Conservation (phyloP, 2,797 vertebrate species). For the Xerus rutilus region DNA sequence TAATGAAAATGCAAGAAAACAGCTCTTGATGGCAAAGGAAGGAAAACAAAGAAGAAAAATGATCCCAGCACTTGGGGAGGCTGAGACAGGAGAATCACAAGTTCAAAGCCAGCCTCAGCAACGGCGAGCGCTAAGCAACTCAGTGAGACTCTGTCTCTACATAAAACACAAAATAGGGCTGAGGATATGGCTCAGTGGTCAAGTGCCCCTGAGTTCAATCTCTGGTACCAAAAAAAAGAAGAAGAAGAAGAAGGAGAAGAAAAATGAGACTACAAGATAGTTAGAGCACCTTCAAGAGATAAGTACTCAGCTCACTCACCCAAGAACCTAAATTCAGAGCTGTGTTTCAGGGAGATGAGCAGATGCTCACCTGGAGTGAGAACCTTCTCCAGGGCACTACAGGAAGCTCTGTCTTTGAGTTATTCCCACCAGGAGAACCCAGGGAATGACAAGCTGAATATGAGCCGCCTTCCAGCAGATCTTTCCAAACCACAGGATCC, state of each 20-base stretch:
- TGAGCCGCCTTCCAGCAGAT: background rate
- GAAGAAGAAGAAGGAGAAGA: background rate
- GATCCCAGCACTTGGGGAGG: background rate
- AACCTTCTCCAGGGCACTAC: background rate
- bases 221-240: no score
- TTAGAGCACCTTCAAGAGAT: background rate
- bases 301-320: background rate
- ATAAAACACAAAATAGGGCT: no score
- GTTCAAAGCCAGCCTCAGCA: no score
- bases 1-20: conserved; percentile 65
- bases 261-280: conserved; percentile 11
- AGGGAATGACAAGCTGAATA: background rate
- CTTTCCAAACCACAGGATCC: conserved; percentile 14
- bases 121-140: no score
- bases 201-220: no score
- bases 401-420: background rate
- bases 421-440: background rate
- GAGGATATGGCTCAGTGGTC: no score
- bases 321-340: conserved; percentile 41
- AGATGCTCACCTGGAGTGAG: background rate
- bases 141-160: no score
- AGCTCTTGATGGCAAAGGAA: conserved; percentile 47
- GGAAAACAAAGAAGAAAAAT: conserved; percentile 59
- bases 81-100: no score
- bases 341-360: background rate